Evolutionary conservation across 2,797 vertebrate species (phyloP), one percentile per base, ranked within the genome.

Genomic region (Novumbra hubbsi): DNA sequence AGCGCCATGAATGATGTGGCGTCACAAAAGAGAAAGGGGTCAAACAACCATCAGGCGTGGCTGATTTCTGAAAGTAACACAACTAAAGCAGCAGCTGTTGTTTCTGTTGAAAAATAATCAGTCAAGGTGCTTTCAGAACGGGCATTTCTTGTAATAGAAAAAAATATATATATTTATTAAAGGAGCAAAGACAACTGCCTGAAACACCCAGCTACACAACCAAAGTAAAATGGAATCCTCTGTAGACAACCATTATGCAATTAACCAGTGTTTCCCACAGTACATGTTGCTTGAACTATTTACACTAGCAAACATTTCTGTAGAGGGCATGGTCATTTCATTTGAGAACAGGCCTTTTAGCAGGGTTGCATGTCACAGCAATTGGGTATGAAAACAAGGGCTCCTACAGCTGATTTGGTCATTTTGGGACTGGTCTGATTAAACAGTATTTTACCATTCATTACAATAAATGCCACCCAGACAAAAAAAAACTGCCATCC

Each of bases 401-500:
- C 4, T 1, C 48, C n/a, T 70, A 30, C 30, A 69, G 52, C 64
- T 76, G 41, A 69, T 0, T 12, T 11, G 50, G 52, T 72, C 68
- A 68, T 15, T 71, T 70, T 19, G 14, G 24, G 78, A 70, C 70
- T 24, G 32, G 57, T 48, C 52, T 34, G n/a, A 17, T 3, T 24
- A 7, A 1, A 32, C 17, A 17, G 34, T 38, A 38, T 7, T 17
- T 65, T 16, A 8, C 5, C 32, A 15, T 67, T 1, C 5, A 57
- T 72, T 63, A 24, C n/a, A 28, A n/a, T 74, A 7, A 45, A 50
- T 28, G n/a, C 48, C 15, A 5, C 15, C 21, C 21, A 45, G 38
- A 19, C 15, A n/a, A 41, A 52, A 74, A 82, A 73, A 78, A 66
- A 69, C 52, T 69, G 73, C 66, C 70, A 49, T 55, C 70, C n/a